Evolutionary conservation across 64 coral and sea anemone species (phyloP), one percentile per base, ranked within the genome.

Genomic region (Pachyseris speciosa): DNA sequence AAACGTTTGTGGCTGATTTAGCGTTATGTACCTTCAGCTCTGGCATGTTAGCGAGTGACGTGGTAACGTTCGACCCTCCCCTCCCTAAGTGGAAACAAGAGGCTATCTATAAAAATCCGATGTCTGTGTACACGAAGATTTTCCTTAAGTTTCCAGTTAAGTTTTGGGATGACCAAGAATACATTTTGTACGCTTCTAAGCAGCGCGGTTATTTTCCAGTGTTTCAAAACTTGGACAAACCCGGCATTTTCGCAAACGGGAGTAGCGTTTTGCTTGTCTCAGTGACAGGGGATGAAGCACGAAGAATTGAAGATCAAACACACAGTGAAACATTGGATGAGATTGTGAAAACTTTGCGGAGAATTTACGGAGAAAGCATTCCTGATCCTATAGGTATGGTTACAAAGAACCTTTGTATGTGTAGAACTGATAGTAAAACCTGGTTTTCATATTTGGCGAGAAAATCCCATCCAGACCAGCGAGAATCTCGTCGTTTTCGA

Each of bases 71-170:
- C 26, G 15, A 27, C 17, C 90, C 90, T 25, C 68, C 49, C 17
- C 49, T 92, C 27, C 90, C 90, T 20, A 22, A 75, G 40, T 92
- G 90, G 90, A 92, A 92, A 52, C 67, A 28, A 49, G 90, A 92
- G 47, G 90, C 90, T 22, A 85, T 85, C 13, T 92, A 40, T 20
- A 84, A 86, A 65, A 64, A 49, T 16, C 90, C 90, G 3, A 29
- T 92, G 69, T 59, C 69, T 26, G 57, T 85, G 3, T 92, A 75
- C 27, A 92, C 80, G 31, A 92, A 92, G 53, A 92, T 92, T 52
- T 92, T 92, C 26, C 7, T 92, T 11, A 92, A 92, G 24, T 92
- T 92, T 67, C 67, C 66, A 60, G 29, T 33, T 5, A 92, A 92
- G 27, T 92, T 92, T 26, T 92, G 90, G 90, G 69, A 92, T 20